Evolutionary conservation across 2,888 invertebrate genomes (phyloP), one percentile per base, ranked within the genome.

Genomic region (Cerceris rybyensis): DNA sequence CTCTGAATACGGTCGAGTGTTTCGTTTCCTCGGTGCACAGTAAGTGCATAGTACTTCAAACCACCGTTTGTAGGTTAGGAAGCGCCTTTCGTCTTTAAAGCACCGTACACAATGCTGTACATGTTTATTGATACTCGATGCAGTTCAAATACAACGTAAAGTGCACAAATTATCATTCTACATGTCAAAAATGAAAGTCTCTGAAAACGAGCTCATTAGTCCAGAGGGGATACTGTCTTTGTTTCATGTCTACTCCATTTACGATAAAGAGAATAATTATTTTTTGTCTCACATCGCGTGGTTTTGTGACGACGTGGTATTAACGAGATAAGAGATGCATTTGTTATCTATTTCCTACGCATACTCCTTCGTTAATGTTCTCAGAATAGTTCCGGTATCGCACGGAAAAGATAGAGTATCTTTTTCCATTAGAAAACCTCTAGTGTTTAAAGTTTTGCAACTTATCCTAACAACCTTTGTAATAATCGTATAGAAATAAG

Each of bases 41-140:
- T 70, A 81, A 66, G 75, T 74, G 77, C 75, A 28, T 71, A 73
- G 69, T 73, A 65, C 66, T 73, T 70, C 49, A 68, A 58, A 17
- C 28, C 68, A 63, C 65, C 70, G 76, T 80, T 86, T 85, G 50
- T 85, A 85, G 85, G 85, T 85, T 85, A 85, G 86, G 85, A 67
- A 70, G 83, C 75, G 68, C 68, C 52, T 75, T 60, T 60, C 78
- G 80, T 49, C 46, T 79, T 73, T 80, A 74, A 75, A 73, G 82
- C 64, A 52, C n/a, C 64, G 68, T 70, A 46, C 82, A 78, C 78
- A 75, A 66, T 55, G 67, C 49, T 14, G 4, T 9, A 13, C 9
- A n/a, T 55, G 28, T 6, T 70, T 43, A 43, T 46, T 49, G 41
- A 52, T n/a, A 11, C 6, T 14, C n/a, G 41, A 8, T 16, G 14